phyloP scores from a whole-genome alignment of 2,113 vertebrate genomes.

The Oophaga pumilio region DNA sequence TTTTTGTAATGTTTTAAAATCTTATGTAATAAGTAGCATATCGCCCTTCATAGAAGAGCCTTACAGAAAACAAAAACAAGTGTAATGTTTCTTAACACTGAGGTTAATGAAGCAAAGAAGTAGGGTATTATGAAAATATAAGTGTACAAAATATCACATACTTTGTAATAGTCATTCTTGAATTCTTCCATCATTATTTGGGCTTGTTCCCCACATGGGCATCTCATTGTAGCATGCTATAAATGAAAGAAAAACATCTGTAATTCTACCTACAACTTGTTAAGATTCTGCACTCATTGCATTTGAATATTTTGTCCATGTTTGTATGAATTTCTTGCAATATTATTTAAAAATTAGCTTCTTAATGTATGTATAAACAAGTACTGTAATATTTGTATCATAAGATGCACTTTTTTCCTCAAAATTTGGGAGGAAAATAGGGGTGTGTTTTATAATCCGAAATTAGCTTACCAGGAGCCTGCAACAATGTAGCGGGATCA shows the following conservation, averaged over 20 bases:
- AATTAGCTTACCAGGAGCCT: too few species aligned
- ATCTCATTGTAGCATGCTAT: conserved; percentile 64
- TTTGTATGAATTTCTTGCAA: too few species aligned
- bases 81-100: not conserved
- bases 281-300: not conserved
- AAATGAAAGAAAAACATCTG: not conserved
- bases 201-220: conserved; percentile 65
- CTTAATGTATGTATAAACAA: too few species aligned
- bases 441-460: too few species aligned
- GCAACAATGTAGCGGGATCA: too few species aligned
- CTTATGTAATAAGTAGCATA: not conserved
- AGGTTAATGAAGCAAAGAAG: not conserved
- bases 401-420: too few species aligned
- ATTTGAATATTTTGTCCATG: too few species aligned
- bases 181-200: conserved; percentile 54
- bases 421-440: too few species aligned
- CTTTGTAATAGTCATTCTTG: conserved; percentile 64
- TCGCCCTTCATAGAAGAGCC: not conserved
- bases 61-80: not conserved
- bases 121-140: not conserved
- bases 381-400: too few species aligned
- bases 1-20: not conserved
- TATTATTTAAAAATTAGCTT: too few species aligned
- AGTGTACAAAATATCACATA: conserved; percentile 45
- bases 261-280: not conserved